A percentile compares a stretch with the other conserved stretches of the same genome.
Evolutionary conservation across 2,888 invertebrate species (phyloP).

Genomic region (Orthosia gracilis): DNA sequence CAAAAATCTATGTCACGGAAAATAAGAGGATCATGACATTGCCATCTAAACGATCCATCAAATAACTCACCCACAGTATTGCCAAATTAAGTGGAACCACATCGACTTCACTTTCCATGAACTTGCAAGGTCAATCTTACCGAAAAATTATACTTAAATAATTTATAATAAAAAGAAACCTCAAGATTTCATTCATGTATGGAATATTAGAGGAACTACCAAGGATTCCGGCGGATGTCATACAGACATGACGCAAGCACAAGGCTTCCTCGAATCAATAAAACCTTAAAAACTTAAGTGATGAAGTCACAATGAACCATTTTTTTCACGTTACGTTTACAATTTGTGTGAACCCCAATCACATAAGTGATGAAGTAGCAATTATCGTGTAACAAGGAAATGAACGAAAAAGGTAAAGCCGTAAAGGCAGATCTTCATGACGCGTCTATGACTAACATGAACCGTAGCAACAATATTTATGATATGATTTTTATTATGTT

Average conservation of each 20-base stretch:
- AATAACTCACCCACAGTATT: constrained; percentile 29
- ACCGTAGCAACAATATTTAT: background rate
- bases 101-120: constrained; percentile 20
- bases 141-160: background rate
- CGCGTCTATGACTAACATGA: constrained; percentile 11
- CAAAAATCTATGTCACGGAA: constrained; percentile 23
- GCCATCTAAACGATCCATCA: constrained; percentile 22
- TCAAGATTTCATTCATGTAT: constrained; percentile 41
- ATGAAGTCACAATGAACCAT: constrained; percentile 28
- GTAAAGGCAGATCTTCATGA: constrained; percentile 30
- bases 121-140: background rate
- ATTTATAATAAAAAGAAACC: background rate
- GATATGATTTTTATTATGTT: background rate
- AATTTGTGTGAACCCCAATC: constrained; percentile 43
- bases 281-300: constrained; percentile 22
- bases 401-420: constrained; percentile 38
- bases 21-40: constrained; percentile 31
- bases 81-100: background rate
- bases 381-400: constrained; percentile 58
- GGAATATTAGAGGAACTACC: constrained; percentile 30
- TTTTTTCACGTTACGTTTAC: constrained; percentile 30
- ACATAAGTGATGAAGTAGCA: constrained; percentile 51
- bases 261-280: constrained; percentile 38
- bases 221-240: constrained; percentile 53
- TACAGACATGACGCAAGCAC: constrained; percentile 54